Evolutionary conservation across 2,797 vertebrate genomes (phyloP), one percentile per base, ranked within the genome.

Genomic region (Furcifer pardalis): DNA sequence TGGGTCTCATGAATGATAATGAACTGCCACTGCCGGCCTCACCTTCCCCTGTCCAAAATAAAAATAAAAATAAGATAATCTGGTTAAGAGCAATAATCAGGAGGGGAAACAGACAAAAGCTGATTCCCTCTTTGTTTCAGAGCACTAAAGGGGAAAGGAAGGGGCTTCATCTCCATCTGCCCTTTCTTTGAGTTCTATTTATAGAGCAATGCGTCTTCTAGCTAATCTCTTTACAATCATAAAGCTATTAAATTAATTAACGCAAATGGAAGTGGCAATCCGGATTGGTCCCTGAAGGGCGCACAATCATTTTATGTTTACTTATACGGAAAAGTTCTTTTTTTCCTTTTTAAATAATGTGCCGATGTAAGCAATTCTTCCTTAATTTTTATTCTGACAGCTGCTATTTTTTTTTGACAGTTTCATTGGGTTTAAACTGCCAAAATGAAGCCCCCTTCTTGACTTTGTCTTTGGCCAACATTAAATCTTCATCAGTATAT

Each of bases 181-280:
- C 88, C 90, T 89, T 84, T 88, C 89, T 19, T 12, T 78, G 23
- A 37, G 52, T 63, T 88, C 92, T 91, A 90, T 82, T 85, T 89
- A 91, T 91, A 93, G 92, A 87, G 62, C 78, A 21, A 77, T 83
- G 71, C 65, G 84, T 88, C 91, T 93, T 84, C 82, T n/a, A 62
- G 82, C 89, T 92, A 91, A 94, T 92, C 91, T 88, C 89, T 88
- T 86, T 13, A 90, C 91, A 93, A 93, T 94, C 91, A 92, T 52
- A 91, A 90, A 92, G 40, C 91, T 91, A 93, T 94, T 93, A 93
- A 91, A 94, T 94, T 93, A 94, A 94, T 94, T 94, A 94, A 86
- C 77, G 65, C 27, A 79, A 91, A 88, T 91, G 85, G 65, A 88
- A 66, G 88, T 88, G 88, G 89, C 35, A 72, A 80, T 83, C 81